A percentile compares a stretch with the other conserved stretches of the same genome.
Conservation (phyloP, 1,140 invertebrate genomes). For the Chrysoperla carnea region DNA sequence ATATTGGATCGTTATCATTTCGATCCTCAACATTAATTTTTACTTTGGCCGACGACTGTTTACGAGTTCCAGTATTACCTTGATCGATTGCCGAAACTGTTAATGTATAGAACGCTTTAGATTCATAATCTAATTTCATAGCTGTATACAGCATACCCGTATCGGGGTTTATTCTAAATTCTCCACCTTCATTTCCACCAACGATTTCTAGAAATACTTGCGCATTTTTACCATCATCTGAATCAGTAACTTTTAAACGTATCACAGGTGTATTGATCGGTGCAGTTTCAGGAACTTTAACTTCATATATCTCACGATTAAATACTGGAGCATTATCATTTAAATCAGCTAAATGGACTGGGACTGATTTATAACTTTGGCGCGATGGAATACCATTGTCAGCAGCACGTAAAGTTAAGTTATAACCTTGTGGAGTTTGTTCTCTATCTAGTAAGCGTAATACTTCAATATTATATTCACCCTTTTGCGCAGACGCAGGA, state of each 20-base stretch:
- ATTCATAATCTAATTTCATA: constrained; percentile 72
- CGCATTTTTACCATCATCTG: constrained; percentile 65
- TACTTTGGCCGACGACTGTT: constrained; percentile 79
- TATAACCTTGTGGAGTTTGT: constrained; percentile 58
- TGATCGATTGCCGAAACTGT: constrained; percentile 83
- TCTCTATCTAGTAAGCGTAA: constrained; percentile 60
- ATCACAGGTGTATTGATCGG: constrained; percentile 79
- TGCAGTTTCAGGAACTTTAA: constrained; percentile 71
- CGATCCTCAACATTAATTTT: constrained; percentile 72
- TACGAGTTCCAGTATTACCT: constrained; percentile 62
- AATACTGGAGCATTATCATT: constrained; percentile 82
- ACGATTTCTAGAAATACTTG: constrained; percentile 77
- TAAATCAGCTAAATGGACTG: constrained; percentile 58
- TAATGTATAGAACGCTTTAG: constrained; percentile 71
- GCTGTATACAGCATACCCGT: constrained; percentile 82
- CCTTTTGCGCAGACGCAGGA: constrained; percentile 28
- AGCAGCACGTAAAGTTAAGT: constrained; percentile 66
- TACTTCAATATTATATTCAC: constrained; percentile 61
- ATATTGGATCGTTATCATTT: constrained; percentile 85
- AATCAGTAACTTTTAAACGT: constrained; percentile 68
- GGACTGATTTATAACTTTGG: constrained; percentile 54
- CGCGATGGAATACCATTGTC: constrained; percentile 66
- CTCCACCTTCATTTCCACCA: constrained; percentile 75
- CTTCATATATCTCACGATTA: constrained; percentile 72
- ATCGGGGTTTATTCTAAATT: constrained; percentile 72